A percentile compares a stretch with the other conserved stretches of the same genome.
phyloP scores from a whole-genome alignment of 2,888 invertebrate species.

The Dryomyza anilis region DNA sequence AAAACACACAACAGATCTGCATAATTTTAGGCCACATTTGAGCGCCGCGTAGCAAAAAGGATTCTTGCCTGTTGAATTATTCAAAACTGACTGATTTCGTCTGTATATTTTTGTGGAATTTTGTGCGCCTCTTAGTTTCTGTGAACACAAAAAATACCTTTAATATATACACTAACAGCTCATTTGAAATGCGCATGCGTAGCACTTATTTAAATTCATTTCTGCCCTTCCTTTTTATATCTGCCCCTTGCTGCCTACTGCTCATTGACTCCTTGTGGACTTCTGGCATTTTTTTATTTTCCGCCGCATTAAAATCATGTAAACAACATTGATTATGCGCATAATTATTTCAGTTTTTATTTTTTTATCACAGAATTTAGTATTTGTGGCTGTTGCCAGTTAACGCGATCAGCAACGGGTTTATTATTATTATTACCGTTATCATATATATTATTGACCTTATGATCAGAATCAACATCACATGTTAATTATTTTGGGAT shows the following conservation, averaged over 20 bases:
- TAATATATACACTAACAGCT: conserved; percentile 8
- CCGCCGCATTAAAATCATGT: conserved; percentile 26
- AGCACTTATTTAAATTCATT: conserved; percentile 33
- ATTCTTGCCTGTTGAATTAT: conserved; percentile 45
- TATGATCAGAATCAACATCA: no score
- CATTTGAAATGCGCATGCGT: conserved; percentile 31
- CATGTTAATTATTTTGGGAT: no score
- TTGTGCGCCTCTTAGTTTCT: conserved; percentile 20
- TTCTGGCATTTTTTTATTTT: conserved; percentile 11
- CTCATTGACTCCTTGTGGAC: not conserved
- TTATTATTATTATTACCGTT: no score
- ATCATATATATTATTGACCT: no score
- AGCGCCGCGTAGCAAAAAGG: conserved; percentile 40
- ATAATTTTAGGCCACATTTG: conserved; percentile 20
- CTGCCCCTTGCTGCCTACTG: no score
- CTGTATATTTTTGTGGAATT: not conserved
- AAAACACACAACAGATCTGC: not conserved
- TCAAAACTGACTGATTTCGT: conserved; percentile 40
- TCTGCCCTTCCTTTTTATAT: no score
- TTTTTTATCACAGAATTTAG: conserved; percentile 25
- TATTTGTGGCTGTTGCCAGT: conserved; percentile 25
- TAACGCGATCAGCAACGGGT: no score
- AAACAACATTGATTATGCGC: conserved; percentile 55
- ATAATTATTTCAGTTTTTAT: conserved; percentile 48
- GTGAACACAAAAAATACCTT: not conserved